Evolutionary conservation across 2,888 invertebrate genomes (phyloP).

Genomic region (Quadroppia sp.): DNA sequence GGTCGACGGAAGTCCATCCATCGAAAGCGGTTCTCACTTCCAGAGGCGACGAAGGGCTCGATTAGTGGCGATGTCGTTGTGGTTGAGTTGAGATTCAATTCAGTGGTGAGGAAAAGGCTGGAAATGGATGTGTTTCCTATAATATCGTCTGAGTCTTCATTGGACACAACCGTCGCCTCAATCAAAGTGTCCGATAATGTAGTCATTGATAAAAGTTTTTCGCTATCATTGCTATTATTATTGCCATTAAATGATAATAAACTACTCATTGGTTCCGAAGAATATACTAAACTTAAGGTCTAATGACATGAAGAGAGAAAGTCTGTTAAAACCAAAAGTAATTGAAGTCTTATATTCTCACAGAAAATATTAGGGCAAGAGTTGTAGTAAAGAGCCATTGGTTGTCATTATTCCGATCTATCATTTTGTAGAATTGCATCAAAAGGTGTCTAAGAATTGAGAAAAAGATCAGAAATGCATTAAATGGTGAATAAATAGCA

Average conservation of each 20-base stretch:
- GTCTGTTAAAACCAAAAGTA: not conserved
- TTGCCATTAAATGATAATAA: slow-evolving; percentile 14
- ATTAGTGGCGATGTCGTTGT: slow-evolving; percentile 14
- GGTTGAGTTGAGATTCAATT: not conserved
- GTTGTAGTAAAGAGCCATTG: slow-evolving; percentile 12
- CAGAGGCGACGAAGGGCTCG: slow-evolving; percentile 24
- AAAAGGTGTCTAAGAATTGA: slow-evolving; percentile 21
- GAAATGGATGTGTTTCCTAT: slow-evolving; percentile 8
- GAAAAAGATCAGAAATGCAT: slow-evolving; percentile 20
- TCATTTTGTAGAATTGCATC: slow-evolving; percentile 21
- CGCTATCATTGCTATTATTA: slow-evolving; percentile 21
- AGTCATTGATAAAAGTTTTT: slow-evolving; percentile 11
- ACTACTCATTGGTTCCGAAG: slow-evolving; percentile 30
- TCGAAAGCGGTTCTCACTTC: slow-evolving; percentile 41
- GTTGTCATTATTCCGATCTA: slow-evolving; percentile 11
- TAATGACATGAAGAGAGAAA: not conserved
- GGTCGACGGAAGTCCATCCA: slow-evolving; percentile 42
- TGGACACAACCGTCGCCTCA: slow-evolving; percentile 6
- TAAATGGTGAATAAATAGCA: slow-evolving; percentile 8
- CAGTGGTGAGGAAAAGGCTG: not conserved
- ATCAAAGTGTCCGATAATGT: not conserved
- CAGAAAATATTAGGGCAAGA: slow-evolving; percentile 32
- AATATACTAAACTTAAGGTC: slow-evolving; percentile 12
- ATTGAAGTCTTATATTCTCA: not conserved
- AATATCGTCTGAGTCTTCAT: slow-evolving; percentile 5